phyloP scores from a whole-genome alignment of 2,888 invertebrate species.

The Teleogryllus oceanicus region DNA sequence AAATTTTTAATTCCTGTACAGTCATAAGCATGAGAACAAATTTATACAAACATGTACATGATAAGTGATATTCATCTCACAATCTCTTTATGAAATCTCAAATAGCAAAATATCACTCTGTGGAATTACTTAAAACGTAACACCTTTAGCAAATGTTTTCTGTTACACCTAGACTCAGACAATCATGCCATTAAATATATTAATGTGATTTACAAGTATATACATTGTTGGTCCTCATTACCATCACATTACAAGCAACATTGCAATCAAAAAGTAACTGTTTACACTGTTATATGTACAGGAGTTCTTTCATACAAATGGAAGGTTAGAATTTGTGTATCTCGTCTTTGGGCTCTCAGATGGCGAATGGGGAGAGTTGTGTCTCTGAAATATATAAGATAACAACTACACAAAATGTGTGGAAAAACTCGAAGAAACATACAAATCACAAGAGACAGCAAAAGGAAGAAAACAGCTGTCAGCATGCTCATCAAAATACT shows the following conservation, averaged over 20 bases:
- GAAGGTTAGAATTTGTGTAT: slow-evolving; percentile 33
- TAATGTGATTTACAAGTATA: background rate
- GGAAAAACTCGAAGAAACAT: background rate
- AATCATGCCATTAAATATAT: background rate
- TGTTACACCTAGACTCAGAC: background rate
- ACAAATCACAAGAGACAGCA: too few species aligned
- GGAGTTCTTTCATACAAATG: slow-evolving; percentile 31
- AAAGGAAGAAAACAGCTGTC: background rate
- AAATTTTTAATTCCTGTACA: too few species aligned
- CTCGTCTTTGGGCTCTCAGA: slow-evolving; percentile 34
- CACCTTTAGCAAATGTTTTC: background rate
- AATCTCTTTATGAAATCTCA: background rate
- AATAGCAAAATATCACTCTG: background rate
- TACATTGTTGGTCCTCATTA: slow-evolving; percentile 1
- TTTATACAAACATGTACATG: background rate
- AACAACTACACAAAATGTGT: slow-evolving; percentile 12
- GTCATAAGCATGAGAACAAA: too few species aligned
- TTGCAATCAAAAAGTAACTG: background rate
- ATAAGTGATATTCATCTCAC: background rate
- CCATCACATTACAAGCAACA: slow-evolving; percentile 7
- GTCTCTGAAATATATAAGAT: slow-evolving; percentile 34
- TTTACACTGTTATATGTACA: background rate
- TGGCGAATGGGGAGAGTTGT: slow-evolving; percentile 30
- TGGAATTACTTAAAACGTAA: background rate
- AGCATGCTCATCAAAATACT: background rate